Conservation (phyloP, 2,797 vertebrate species). For the Microchirus variegatus region DNA sequence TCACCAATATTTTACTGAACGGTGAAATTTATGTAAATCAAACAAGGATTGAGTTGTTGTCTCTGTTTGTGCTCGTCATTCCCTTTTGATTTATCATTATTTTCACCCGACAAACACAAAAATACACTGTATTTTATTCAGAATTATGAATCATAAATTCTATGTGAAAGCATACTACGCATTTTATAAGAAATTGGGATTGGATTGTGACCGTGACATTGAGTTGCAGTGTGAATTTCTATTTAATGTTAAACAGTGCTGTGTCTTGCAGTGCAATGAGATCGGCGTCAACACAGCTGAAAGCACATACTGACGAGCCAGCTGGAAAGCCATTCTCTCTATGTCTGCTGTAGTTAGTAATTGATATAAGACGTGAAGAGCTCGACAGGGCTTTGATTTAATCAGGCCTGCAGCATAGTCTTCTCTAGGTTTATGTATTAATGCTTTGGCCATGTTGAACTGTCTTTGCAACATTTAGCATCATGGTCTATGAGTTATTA, state of each 20-base stretch:
- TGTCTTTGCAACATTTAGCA: conserved; percentile 2
- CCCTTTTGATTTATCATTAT: too few species aligned
- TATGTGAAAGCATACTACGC: neutral
- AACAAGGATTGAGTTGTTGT: too few species aligned
- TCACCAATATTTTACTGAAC: too few species aligned
- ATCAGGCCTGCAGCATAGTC: neutral
- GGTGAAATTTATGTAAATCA: too few species aligned
- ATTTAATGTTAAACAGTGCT: conserved; percentile 4
- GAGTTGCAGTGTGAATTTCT: conserved; percentile 1
- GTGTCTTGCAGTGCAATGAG: conserved; percentile 12
- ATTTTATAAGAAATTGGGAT: conserved; percentile 5
- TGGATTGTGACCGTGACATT: neutral
- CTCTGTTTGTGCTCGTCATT: too few species aligned
- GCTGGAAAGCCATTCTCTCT: conserved; percentile 4
- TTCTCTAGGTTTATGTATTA: conserved; percentile 4
- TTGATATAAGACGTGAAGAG: conserved; percentile 11
- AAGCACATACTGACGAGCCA: conserved; percentile 9
- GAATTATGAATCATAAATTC: too few species aligned
- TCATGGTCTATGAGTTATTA: neutral
- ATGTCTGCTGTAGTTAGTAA: conserved; percentile 14
- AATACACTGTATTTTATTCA: too few species aligned
- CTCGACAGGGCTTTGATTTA: conserved; percentile 24
- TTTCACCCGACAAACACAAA: too few species aligned
- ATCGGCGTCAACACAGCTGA: conserved; percentile 5
- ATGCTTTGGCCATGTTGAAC: conserved; percentile 10